Conservation (phyloP, 2,888 invertebrate genomes). For the Cancer borealis region DNA sequence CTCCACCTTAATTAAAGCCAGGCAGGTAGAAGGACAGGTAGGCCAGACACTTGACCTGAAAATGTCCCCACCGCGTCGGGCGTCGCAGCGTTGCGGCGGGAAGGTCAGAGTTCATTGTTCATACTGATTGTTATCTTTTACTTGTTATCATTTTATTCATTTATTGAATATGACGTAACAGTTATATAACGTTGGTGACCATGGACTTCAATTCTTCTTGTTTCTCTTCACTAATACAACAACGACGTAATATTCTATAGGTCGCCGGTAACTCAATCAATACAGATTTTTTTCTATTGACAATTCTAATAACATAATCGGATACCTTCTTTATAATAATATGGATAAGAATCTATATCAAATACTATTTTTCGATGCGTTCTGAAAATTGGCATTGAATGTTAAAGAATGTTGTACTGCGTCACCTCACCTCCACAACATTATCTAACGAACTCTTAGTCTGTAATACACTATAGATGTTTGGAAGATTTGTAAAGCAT, state of each 20-base stretch:
- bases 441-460: no score
- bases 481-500: no score
- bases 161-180: background rate
- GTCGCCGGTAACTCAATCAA: no score
- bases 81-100: background rate
- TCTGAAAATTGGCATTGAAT: no score
- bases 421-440: no score
- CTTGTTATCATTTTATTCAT: background rate
- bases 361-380: no score
- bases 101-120: background rate
- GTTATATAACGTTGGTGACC: background rate
- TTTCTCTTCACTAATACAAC: no score
- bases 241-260: no score
- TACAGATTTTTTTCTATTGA: no score
- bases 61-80: background rate
- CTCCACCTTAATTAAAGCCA: conserved; percentile 11
- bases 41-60: background rate
- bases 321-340: background rate
- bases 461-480: no score
- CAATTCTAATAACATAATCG: background rate
- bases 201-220: background rate
- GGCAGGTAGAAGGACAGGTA: conserved; percentile 20
- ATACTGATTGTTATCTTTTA: background rate
- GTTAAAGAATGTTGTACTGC: no score
- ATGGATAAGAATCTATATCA: background rate